phyloP scores from a whole-genome alignment of 2,797 vertebrate species.

The Simalia tracyae region DNA sequence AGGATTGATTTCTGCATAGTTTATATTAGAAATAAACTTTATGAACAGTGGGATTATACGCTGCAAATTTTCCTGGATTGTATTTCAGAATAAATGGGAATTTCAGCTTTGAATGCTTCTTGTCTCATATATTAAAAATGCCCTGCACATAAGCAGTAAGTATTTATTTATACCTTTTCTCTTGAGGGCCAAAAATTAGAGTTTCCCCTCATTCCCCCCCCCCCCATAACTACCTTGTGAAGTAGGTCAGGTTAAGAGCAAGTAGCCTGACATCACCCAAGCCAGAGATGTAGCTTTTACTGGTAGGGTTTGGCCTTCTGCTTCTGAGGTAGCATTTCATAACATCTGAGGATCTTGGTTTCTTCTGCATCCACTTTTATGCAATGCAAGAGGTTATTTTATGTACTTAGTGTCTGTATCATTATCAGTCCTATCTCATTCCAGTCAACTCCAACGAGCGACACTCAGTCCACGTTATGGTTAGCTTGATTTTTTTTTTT shows the following conservation, averaged over 20 bases:
- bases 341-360: not conserved
- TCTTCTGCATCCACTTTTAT: not conserved
- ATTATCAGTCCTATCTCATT: not conserved
- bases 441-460: not conserved
- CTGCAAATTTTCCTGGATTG: not conserved
- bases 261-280: not conserved
- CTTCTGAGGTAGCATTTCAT: not conserved
- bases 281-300: not conserved
- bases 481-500: not conserved
- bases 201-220: accelerated
- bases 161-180: not conserved
- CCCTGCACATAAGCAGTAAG: not conserved
- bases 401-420: not conserved
- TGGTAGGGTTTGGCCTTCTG: not conserved
- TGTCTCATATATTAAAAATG: not conserved
- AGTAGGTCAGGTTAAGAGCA: not conserved
- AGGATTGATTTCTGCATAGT: not conserved
- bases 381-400: not conserved
- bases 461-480: not conserved
- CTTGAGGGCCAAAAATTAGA: not conserved
- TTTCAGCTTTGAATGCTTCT: not conserved
- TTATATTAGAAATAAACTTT: not conserved
- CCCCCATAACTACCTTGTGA: not conserved
- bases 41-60: not conserved
- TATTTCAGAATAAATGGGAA: not conserved